Evolutionary conservation across 1,140 invertebrate species (phyloP).

Genomic region (Zelostemma sp.): DNA sequence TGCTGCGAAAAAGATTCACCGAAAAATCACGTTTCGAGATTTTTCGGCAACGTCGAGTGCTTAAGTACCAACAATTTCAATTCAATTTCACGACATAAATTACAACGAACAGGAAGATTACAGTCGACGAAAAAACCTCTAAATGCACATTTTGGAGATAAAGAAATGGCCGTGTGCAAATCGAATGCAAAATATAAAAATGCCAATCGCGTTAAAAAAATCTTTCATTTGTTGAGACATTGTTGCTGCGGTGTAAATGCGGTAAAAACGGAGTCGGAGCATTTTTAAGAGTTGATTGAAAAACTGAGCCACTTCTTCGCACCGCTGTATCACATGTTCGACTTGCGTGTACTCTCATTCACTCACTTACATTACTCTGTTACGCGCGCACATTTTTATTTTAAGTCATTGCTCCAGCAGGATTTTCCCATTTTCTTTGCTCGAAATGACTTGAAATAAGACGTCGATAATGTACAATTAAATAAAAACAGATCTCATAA

Average conservation of each 20-base stretch:
- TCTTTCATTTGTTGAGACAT: not conserved
- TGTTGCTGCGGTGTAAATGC: not conserved
- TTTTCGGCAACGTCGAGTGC: not conserved
- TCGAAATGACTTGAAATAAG: slow-evolving; percentile 8
- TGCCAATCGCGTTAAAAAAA: not conserved
- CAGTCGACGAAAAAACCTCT: not conserved
- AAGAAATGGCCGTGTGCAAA: not conserved
- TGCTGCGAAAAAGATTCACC: not conserved
- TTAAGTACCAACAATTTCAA: slow-evolving; percentile 2
- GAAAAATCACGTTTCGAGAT: not conserved
- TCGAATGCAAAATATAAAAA: not conserved
- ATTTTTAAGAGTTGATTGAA: not conserved
- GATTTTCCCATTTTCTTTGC: not conserved
- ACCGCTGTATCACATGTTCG: slow-evolving; percentile 10
- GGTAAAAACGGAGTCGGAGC: not conserved
- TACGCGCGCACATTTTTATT: not conserved
- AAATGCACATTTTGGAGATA: not conserved
- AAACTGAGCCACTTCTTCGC: slow-evolving; percentile 1
- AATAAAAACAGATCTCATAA: slow-evolving; percentile 45
- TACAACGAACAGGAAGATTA: not conserved
- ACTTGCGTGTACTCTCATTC: slow-evolving; percentile 7
- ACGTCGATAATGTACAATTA: slow-evolving; percentile 37
- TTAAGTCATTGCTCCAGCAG: not conserved
- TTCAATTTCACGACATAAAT: not conserved
- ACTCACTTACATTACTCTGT: slow-evolving; percentile 1